A percentile compares a stretch with the other conserved stretches of the same genome.
Evolutionary conservation across 2,888 invertebrate species (phyloP).

Genomic region (Lepidocyrtoides sp.): DNA sequence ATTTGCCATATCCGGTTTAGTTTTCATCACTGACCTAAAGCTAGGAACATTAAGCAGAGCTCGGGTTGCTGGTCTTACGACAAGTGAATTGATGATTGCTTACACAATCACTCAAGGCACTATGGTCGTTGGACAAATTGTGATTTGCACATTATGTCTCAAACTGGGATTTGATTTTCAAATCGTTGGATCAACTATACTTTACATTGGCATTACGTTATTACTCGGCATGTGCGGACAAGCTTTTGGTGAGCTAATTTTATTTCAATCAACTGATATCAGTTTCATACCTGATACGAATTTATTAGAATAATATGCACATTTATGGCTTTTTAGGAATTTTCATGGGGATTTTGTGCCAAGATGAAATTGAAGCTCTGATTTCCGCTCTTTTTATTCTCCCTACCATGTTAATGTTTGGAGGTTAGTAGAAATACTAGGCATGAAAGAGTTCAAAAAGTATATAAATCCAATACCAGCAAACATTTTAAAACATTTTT

Average conservation of each 20-base stretch:
- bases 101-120: conserved; percentile 65
- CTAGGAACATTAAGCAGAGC: conserved; percentile 78
- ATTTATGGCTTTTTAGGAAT: too few species aligned
- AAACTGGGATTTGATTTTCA: conserved; percentile 74
- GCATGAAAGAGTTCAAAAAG: too few species aligned
- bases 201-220: conserved; percentile 62
- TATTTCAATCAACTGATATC: too few species aligned
- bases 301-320: too few species aligned
- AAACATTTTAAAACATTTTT: too few species aligned
- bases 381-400: conserved; percentile 87
- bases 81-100: conserved; percentile 59
- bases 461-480: too few species aligned
- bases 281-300: too few species aligned
- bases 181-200: conserved; percentile 66
- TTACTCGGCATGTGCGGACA: conserved; percentile 76
- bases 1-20: conserved; percentile 75
- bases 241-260: conserved; percentile 63
- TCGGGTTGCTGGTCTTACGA: conserved; percentile 87
- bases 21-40: conserved; percentile 80
- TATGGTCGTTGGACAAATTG: conserved; percentile 73
- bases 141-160: conserved; percentile 66
- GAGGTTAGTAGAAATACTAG: conserved; percentile 16
- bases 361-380: conserved; percentile 96
- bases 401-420: conserved; percentile 55
- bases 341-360: conserved; percentile 96